Evolutionary conservation across 1,140 invertebrate species (phyloP), one percentile per base, ranked within the genome.

Genomic region (Globodera ellingtonae): DNA sequence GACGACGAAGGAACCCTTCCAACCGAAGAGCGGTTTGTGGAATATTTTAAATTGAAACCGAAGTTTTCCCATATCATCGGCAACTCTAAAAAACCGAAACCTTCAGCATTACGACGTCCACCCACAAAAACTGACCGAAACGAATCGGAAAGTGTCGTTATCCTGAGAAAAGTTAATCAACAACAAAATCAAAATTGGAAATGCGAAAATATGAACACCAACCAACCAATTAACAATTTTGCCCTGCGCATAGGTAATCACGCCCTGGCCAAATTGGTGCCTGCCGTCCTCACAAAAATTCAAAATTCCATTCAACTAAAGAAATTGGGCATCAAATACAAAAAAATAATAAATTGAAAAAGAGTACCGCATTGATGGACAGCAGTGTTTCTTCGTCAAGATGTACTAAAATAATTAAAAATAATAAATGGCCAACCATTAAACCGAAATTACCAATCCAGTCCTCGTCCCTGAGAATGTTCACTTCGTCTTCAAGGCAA

Each of bases 1-100:
- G 8, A 97, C 95, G 82, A 97, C 95, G 90, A 94, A 97, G 65
- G 95, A 96, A 74, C 95, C 96, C 91, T 99, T 99, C 95, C 96
- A 98, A 89, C 95, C 96, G 89, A 98, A 97, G 7, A 97, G 91
- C 10, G 97, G 96, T 88, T 95, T 95, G 89, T 98, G 95, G 87
- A 98, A 96, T 88, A 94, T 92, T 75, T 93, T 94, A 86, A 98
- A 95, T 89, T 97, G 95, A 82, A 96, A 93, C 86, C 96, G 92
- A 18, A 98, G 90, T 90, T 97, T 97, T 82, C 96, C 96, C 94
- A 98, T 96, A 79, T 90, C 89, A 90, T 97, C 95, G 47, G 95
- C 94, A 0, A 98, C 97, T 84, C 87, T 88, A 46, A 67, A 86
- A 81, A 67, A 75, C 21, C 0, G 44, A n/a, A 5, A n/a, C 76